Conservation (phyloP, 2,797 vertebrate species). For the Vireo griseus region DNA sequence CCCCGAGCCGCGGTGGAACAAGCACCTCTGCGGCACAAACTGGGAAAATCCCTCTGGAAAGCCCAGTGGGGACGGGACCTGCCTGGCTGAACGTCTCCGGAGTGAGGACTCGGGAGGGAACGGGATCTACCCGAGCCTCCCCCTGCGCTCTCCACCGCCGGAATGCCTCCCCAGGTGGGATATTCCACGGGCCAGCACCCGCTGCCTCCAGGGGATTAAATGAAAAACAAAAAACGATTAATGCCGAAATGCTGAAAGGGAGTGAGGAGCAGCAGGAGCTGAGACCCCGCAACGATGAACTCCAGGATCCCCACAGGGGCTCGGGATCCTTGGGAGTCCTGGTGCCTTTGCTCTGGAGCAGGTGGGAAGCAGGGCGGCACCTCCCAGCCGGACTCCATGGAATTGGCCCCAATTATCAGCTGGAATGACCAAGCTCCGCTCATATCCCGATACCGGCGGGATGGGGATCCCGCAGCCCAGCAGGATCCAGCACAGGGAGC, state of each 20-base stretch:
- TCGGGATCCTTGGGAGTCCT: accelerated
- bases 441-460: accelerated
- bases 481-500: accelerated
- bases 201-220: not conserved
- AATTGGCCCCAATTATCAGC: not conserved
- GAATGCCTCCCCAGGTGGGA: not conserved
- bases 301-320: accelerated
- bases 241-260: accelerated
- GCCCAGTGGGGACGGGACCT: accelerated
- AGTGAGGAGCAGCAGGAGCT: accelerated
- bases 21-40: not conserved
- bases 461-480: accelerated
- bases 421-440: not conserved
- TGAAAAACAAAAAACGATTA: not conserved
- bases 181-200: not conserved
- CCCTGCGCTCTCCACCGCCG: accelerated
- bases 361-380: not conserved
- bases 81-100: not conserved
- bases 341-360: not conserved
- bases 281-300: accelerated
- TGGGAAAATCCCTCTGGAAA: not conserved
- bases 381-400: not conserved
- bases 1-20: accelerated
- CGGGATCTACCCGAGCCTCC: not conserved
- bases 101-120: not conserved